phyloP scores from a whole-genome alignment of 2,888 invertebrate species.

The Dynastes grantii region DNA sequence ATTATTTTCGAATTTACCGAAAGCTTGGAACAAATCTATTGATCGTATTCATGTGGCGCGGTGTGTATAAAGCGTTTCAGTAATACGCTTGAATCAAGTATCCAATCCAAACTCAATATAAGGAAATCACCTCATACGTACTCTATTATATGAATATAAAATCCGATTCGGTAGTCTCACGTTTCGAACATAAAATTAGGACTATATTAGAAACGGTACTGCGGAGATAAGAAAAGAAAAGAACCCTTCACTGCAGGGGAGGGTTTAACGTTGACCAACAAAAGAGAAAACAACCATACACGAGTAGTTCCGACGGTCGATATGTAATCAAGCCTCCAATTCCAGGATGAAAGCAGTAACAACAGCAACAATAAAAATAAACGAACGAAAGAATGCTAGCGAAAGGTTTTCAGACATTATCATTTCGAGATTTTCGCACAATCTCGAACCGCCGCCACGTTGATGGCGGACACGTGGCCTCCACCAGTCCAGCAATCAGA shows the following conservation, averaged over 20 bases:
- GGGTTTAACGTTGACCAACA: slow-evolving; percentile 2
- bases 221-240: neutral
- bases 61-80: no score
- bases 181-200: slow-evolving; percentile 2
- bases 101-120: no score
- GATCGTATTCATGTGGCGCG: no score
- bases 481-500: slow-evolving; percentile 23
- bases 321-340: slow-evolving; percentile 36
- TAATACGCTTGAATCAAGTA: no score
- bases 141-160: neutral
- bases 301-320: slow-evolving; percentile 6
- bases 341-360: slow-evolving; percentile 21
- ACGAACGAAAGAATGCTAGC: slow-evolving; percentile 4
- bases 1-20: no score
- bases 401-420: slow-evolving; percentile 22
- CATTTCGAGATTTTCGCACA: slow-evolving; percentile 36
- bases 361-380: slow-evolving; percentile 28
- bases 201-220: neutral
- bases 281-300: slow-evolving; percentile 8
- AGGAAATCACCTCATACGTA: no score
- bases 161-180: neutral
- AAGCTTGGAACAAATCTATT: no score
- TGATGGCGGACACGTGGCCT: slow-evolving; percentile 3
- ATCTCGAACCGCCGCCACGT: slow-evolving; percentile 25
- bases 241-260: neutral